These are phyloP conservation scores for Simalia tracyae DNA, from an alignment of 2,797 vertebrate genomes.

Conservation along the genomic window DNA sequence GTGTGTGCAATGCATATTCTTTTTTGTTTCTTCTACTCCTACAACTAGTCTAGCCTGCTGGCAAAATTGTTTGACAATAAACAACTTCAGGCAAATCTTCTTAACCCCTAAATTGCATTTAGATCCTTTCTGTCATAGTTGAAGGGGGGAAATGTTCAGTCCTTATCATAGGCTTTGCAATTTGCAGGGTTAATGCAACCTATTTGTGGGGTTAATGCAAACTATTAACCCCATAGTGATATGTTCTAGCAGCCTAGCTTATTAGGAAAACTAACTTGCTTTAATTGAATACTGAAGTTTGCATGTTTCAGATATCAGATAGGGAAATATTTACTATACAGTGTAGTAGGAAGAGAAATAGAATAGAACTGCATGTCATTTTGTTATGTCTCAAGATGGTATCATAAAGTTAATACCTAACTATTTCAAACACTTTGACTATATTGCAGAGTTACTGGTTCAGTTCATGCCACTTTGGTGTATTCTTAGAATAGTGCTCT, in stretches of 20 bases:
- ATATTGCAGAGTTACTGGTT: background rate
- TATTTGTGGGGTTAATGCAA: background rate
- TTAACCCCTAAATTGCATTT: constrained; percentile 40
- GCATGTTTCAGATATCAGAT: constrained; percentile 42
- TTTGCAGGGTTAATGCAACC: background rate
- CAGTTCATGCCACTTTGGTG: background rate
- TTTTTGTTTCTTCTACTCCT: constrained; percentile 1
- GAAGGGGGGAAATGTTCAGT: constrained; percentile 22
- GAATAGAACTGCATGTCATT: background rate
- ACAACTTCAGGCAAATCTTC: constrained; percentile 56
- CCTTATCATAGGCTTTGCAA: background rate
- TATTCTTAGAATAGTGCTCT: background rate
- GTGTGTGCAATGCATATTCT: background rate
- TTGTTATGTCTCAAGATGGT: background rate
- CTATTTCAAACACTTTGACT: background rate
- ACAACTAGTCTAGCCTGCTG: constrained; percentile 39
- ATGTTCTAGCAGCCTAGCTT: constrained; percentile 34
- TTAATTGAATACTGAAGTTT: constrained; percentile 11
- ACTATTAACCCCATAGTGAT: constrained; percentile 28
- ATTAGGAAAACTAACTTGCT: constrained; percentile 32
- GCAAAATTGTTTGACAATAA: constrained; percentile 50
- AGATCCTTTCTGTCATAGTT: constrained; percentile 48
- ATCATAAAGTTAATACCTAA: background rate
- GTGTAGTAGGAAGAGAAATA: background rate
- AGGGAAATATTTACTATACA: constrained; percentile 21